A percentile compares a stretch with the other conserved stretches of the same genome.
Conservation (phyloP, 53 echinoderm and acorn worm genomes). For the Henricia sp. region DNA sequence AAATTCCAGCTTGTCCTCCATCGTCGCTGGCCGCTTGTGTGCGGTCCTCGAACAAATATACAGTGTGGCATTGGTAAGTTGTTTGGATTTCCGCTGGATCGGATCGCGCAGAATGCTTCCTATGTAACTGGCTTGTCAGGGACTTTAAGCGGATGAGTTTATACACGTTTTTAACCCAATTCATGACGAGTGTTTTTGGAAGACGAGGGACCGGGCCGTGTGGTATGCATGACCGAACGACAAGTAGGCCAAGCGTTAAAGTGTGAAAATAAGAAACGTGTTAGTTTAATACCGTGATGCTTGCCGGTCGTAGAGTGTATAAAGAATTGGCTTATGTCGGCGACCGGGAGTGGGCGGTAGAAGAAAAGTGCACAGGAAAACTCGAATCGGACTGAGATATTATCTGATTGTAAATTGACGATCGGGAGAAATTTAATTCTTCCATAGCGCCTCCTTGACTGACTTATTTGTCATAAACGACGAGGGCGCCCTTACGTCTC, state of each 20-base stretch:
- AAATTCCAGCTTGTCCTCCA: slow-evolving; percentile 21
- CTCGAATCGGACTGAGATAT: too few relatives aligned
- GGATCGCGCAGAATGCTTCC: slow-evolving; percentile 34
- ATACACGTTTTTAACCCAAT: slow-evolving; percentile 56
- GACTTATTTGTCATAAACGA: too few relatives aligned
- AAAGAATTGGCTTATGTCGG: slow-evolving; percentile 35
- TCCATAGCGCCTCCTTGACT: too few relatives aligned
- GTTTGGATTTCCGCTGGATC: slow-evolving; percentile 25
- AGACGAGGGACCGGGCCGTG: background rate
- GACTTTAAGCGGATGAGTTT: background rate
- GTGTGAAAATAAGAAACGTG: slow-evolving; percentile 55
- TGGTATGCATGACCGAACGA: background rate
- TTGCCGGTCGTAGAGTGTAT: slow-evolving; percentile 37
- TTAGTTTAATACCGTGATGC: slow-evolving; percentile 50
- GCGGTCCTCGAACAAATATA: slow-evolving; percentile 58
- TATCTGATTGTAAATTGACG: too few relatives aligned
- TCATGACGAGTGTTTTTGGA: slow-evolving; percentile 45
- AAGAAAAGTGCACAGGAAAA: slow-evolving; percentile 26
- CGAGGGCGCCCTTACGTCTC: too few relatives aligned
- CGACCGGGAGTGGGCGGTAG: slow-evolving; percentile 2
- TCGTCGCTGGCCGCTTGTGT: slow-evolving; percentile 24
- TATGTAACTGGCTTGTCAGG: slow-evolving; percentile 19
- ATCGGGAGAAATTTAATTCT: too few relatives aligned
- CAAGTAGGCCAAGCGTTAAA: slow-evolving; percentile 63
- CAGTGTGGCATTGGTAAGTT: slow-evolving; percentile 51